Conservation (phyloP, 2,888 invertebrate genomes). For the Apamea anceps region DNA sequence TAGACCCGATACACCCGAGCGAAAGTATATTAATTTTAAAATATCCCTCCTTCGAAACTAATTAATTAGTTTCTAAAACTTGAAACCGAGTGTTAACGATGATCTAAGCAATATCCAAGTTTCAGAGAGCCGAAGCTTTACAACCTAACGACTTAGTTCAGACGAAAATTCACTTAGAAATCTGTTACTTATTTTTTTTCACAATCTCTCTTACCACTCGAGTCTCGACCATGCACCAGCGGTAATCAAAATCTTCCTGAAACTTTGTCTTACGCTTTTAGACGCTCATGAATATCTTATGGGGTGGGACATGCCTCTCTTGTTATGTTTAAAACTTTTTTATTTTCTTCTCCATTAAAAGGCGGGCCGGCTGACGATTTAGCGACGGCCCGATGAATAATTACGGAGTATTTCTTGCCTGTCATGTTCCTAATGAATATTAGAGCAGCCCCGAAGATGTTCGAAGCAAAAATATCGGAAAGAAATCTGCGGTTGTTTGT, state of each 20-base stretch:
- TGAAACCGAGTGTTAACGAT: conserved; percentile 78
- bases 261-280: conserved; percentile 77
- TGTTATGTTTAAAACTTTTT: conserved; percentile 87
- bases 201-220: conserved; percentile 51
- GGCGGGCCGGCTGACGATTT: conserved; percentile 83
- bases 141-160: conserved; percentile 65
- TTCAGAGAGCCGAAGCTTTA: conserved; percentile 66
- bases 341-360: conserved; percentile 87
- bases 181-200: conserved; percentile 60
- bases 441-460: conserved; percentile 74
- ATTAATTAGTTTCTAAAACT: conserved; percentile 81
- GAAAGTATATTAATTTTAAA: conserved; percentile 77
- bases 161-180: conserved; percentile 64
- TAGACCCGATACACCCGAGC: conserved; percentile 64
- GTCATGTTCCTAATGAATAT: conserved; percentile 89
- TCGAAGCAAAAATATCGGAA: conserved; percentile 70
- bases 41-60: conserved; percentile 75
- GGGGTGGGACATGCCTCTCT: conserved; percentile 83
- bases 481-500: conserved; percentile 82
- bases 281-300: conserved; percentile 86
- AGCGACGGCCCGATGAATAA: conserved; percentile 87
- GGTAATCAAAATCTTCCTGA: conserved; percentile 82
- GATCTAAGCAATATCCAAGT: conserved; percentile 81
- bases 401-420: conserved; percentile 88
- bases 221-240: conserved; percentile 70